phyloP scores from a whole-genome alignment of 2,113 vertebrate species.

The Anarrhichthys ocellatus region DNA sequence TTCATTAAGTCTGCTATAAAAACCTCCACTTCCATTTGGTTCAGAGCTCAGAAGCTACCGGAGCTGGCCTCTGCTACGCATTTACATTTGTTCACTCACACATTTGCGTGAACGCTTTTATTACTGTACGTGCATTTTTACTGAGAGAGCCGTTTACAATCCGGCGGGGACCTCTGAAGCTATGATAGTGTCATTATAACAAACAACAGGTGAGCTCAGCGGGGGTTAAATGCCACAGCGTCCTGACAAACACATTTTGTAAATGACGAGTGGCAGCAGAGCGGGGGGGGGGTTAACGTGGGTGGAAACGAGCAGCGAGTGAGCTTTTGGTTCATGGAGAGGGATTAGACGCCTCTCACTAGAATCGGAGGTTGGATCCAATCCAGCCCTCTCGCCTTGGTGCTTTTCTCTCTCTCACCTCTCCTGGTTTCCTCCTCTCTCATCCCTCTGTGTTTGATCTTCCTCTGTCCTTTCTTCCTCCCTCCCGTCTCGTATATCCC shows the following conservation, averaged over 20 bases:
- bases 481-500: not conserved
- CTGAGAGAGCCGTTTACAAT: not conserved
- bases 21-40: constrained; percentile 28
- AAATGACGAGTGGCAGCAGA: constrained; percentile 7
- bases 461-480: not conserved
- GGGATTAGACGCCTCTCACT: constrained; percentile 61
- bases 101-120: constrained; percentile 2
- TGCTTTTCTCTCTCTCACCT: constrained; percentile 40
- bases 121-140: not conserved
- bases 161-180: not conserved
- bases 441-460: constrained; percentile 34
- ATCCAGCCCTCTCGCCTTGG: constrained; percentile 24
- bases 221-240: constrained; percentile 21
- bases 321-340: constrained; percentile 38
- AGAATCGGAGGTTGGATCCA: constrained; percentile 35
- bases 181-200: not conserved
- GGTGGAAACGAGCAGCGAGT: constrained; percentile 53
- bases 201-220: not conserved
- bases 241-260: constrained; percentile 16
- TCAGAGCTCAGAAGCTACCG: constrained; percentile 13
- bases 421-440: constrained; percentile 9
- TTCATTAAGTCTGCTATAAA: constrained; percentile 52
- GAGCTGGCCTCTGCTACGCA: not conserved
- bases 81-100: constrained; percentile 11
- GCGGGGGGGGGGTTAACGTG: constrained; percentile 18